Conservation (phyloP, 2,888 invertebrate species). For the Micoletzkya japonica region DNA sequence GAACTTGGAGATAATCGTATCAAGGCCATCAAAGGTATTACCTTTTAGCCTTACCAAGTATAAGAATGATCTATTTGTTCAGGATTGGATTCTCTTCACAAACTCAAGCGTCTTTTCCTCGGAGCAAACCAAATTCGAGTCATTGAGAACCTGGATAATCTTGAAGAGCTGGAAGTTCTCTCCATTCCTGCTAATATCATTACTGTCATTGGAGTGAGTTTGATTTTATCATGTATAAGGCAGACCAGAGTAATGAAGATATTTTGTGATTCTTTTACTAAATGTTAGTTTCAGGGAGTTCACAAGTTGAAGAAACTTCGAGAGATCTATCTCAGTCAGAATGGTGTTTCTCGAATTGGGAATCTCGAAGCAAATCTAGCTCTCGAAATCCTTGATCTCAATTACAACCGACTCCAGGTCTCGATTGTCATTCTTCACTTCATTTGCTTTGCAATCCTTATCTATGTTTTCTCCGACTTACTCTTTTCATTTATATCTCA, state of each 20-base stretch:
- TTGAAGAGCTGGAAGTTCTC: conserved; percentile 42
- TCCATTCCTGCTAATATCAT: conserved; percentile 49
- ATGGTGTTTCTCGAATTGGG: conserved; percentile 80
- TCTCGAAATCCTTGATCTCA: conserved; percentile 54
- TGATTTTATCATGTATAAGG: not conserved
- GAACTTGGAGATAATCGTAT: conserved; percentile 92
- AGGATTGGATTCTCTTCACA: conserved; percentile 37
- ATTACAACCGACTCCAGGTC: conserved; percentile 46
- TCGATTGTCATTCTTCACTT: too few relatives aligned
- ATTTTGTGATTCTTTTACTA: not conserved
- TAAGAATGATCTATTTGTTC: not conserved
- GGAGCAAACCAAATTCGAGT: conserved; percentile 92
- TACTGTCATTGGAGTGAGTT: conserved; percentile 35
- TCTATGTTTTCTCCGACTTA: too few relatives aligned
- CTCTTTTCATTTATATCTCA: not conserved
- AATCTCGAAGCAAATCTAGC: conserved; percentile 70
- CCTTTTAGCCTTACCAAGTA: not conserved
- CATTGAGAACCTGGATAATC: conserved; percentile 68
- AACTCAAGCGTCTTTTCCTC: conserved; percentile 73
- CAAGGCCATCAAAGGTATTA: conserved; percentile 65
- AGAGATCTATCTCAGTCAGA: conserved; percentile 89
- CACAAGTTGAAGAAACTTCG: conserved; percentile 76
- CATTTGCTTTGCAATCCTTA: too few relatives aligned
- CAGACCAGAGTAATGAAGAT: not conserved
- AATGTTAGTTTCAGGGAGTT: conserved; percentile 75